phyloP scores from a whole-genome alignment of 2,797 vertebrate species.

The Ctenopoma kingsleyae region DNA sequence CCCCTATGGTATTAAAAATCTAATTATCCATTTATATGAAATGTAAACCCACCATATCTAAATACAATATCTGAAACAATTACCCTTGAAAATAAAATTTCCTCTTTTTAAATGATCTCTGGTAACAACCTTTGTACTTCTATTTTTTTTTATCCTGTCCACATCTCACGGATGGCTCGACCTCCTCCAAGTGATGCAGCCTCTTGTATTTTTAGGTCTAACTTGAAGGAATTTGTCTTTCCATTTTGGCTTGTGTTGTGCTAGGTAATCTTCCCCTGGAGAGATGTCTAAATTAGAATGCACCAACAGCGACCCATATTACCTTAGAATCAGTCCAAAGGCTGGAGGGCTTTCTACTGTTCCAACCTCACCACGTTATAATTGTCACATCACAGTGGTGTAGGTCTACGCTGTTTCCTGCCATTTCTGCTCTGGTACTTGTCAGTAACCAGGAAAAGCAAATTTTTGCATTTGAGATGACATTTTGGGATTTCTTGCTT shows the following conservation, averaged over 20 bases:
- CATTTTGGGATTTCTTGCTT: neutral
- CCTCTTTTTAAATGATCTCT: slow-evolving; percentile 12
- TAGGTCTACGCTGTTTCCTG: slow-evolving; percentile 28
- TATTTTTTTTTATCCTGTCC: slow-evolving; percentile 25
- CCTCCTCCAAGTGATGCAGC: slow-evolving; percentile 51
- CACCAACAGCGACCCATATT: slow-evolving; percentile 77
- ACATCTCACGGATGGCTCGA: slow-evolving; percentile 35
- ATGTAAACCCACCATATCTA: neutral
- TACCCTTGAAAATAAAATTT: slow-evolving; percentile 14
- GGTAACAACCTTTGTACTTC: slow-evolving; percentile 45
- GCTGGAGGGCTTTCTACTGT: slow-evolving; percentile 58
- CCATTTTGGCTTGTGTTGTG: slow-evolving; percentile 58
- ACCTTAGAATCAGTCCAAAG: slow-evolving; percentile 72
- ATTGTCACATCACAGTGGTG: slow-evolving; percentile 45
- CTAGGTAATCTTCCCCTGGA: slow-evolving; percentile 73
- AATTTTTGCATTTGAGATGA: neutral
- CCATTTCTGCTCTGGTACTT: slow-evolving; percentile 8
- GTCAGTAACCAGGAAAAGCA: neutral
- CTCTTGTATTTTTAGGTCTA: slow-evolving; percentile 61
- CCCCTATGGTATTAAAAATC: too few species aligned
- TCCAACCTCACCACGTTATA: slow-evolving; percentile 45
- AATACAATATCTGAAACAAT: slow-evolving; percentile 13
- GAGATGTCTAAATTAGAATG: slow-evolving; percentile 79
- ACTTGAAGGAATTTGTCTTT: slow-evolving; percentile 55
- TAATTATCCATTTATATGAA: too few species aligned